Evolutionary conservation across 2,888 invertebrate species (phyloP).

Genomic region (Pammene aurita): DNA sequence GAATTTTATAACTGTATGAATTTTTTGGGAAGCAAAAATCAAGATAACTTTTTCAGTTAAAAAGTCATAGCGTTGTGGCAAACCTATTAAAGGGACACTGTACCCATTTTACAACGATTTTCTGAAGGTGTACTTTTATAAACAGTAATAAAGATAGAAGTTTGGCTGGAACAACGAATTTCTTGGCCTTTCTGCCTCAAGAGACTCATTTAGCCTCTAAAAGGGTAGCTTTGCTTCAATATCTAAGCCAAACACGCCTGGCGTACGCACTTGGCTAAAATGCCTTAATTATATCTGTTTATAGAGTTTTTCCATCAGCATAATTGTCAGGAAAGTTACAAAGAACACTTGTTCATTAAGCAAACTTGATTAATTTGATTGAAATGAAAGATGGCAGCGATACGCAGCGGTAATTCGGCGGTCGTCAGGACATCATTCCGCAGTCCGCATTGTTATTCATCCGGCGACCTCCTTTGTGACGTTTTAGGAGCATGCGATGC

Average conservation of each 20-base stretch:
- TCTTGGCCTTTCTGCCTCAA: background rate
- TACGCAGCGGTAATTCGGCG: slow-evolving; percentile 34
- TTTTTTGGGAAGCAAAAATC: no score
- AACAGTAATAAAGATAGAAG: slow-evolving; percentile 1
- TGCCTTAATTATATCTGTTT: slow-evolving; percentile 14
- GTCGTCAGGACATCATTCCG: slow-evolving; percentile 76
- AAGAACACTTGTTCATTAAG: slow-evolving; percentile 19
- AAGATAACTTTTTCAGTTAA: background rate
- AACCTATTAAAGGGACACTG: background rate
- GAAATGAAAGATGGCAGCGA: slow-evolving; percentile 34
- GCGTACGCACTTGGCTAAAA: slow-evolving; percentile 7
- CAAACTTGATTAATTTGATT: slow-evolving; percentile 33
- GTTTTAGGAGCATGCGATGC: slow-evolving; percentile 76
- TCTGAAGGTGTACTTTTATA: no score
- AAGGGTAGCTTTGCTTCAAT: background rate
- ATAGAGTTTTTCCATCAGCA: slow-evolving; percentile 24
- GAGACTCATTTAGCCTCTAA: slow-evolving; percentile 10
- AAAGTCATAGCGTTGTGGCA: background rate
- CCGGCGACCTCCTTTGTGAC: slow-evolving; percentile 79
- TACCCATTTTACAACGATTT: no score
- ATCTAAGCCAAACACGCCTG: background rate
- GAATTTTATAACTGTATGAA: no score
- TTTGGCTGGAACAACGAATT: background rate
- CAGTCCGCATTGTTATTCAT: slow-evolving; percentile 83
- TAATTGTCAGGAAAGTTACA: slow-evolving; percentile 28